Base-by-base conservation (phyloP, 2,888 invertebrate species). In the Brenthis hecate region DNA sequence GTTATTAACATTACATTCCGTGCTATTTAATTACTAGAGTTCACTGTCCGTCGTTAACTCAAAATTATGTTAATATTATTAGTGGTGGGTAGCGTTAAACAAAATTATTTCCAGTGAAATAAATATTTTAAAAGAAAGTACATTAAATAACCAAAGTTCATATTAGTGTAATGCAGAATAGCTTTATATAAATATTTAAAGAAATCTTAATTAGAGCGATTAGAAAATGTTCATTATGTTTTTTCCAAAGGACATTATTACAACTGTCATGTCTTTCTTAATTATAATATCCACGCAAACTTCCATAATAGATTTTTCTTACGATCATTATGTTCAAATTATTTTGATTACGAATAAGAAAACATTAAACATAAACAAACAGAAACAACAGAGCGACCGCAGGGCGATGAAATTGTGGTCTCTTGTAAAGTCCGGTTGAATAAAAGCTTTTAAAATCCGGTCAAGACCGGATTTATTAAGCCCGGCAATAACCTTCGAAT, bases 371-470 rank as follows among this genome's bases (percentile, higher is more conserved):
- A 62, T 19, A 36, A 62, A 53, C 16, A 36, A 62, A 53, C 16
- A 62, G 14, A 19, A 19, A 62, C 16, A 53, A 53, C 53, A 11
- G 19, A 61, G n/a, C 32, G 13, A 51, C 13, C 16, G 13, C 16
- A 36, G 13, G 51, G 51, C 6, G 16, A 36, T 32, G 36, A 54
- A 62, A 43, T 36, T 14, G 36, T 53, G 32, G 51, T 54, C 32
- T 32, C 50, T 36, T 60, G 54, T 53, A 54, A 43, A 47, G n/a
- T 28, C 23, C 6, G 56, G 32, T 16, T 53, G 36, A 53, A 62
- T 62, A 62, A 36, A 62, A 54, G 53, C 53, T 62, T 53, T 51
- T 16, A 54, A 43, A 51, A 53, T 62, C 13, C 36, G 53, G 51
- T 43, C 36, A 19, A 62, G 36, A 43, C 62, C 13, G 19, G 53